Base-by-base conservation (phyloP, 2,797 vertebrate genomes). In the Sarcoramphus papa region DNA sequence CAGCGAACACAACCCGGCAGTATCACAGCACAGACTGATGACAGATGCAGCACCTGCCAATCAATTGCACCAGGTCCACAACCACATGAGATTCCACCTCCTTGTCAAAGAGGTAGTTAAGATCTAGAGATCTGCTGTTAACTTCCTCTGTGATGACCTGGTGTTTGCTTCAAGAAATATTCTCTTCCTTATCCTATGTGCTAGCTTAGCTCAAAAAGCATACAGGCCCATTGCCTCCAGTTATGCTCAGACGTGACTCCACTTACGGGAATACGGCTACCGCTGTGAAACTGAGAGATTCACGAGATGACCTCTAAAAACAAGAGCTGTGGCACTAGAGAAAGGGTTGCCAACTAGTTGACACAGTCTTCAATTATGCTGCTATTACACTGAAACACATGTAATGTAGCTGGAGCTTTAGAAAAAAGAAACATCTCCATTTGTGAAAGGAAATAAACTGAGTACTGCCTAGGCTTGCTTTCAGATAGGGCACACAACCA, bases 391-490 rank as follows among this genome's bases (percentile, higher is more conserved):
- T 54, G 77, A 78, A 79, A 94, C 64, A 78, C 68, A 56, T 33
- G 76, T 90, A 94, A 93, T 20, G 45, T 43, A 95, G 86, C 77
- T 79, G 90, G 12, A 90, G 85, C 78, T 90, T 85, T 48, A 72
- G 69, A 78, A 92, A 94, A 75, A 80, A 80, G 21, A 84, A 87
- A 47, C 48, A 68, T 33, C 57, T 84, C 77, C n/a, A 59, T 76
- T 91, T 95, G 74, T 63, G 90, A 91, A 95, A 93, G n/a, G 48
- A 95, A 92, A 91, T 84, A 88, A 95, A 75, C 90, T 1, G 18
- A 82, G 70, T 28, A 54, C 67, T 82, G 70, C 84, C 78, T 37
- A 25, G 63, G 79, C 85, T 91, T 90, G 78, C 83, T 84, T 84
- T 94, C 84, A 80, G 54, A 88, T 12, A 91, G 83, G 90, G 70